A percentile compares a stretch with the other conserved stretches of the same genome.
phyloP scores from a whole-genome alignment of 2,113 vertebrate species.

The Nicator chloris region DNA sequence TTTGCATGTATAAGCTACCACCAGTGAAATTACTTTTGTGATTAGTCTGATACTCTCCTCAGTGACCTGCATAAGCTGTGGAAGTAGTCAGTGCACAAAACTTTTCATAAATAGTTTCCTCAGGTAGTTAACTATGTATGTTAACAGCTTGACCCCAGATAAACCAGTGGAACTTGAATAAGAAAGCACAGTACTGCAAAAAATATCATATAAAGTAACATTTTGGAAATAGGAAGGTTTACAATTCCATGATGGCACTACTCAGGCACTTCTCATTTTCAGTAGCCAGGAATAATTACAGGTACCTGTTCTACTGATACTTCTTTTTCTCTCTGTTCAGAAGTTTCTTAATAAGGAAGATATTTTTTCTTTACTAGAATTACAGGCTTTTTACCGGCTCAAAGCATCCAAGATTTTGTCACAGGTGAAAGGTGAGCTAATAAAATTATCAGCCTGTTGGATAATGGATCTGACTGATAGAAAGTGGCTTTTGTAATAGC shows the following conservation, averaged over 20 bases:
- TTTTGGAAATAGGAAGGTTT: background rate
- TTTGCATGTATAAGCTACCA: background rate
- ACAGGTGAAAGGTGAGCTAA: background rate
- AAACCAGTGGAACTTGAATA: background rate
- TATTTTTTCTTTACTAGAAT: background rate
- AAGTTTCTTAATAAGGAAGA: background rate
- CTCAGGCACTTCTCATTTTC: background rate
- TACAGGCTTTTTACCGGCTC: background rate
- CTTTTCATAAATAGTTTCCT: background rate
- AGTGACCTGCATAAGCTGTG: background rate
- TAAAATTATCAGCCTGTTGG: background rate
- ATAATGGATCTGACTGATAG: background rate
- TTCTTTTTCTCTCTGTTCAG: background rate
- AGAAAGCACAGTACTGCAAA: background rate
- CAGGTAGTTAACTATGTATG: background rate
- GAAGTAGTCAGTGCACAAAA: background rate
- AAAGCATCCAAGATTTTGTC: background rate
- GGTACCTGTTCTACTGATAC: background rate
- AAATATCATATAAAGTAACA: background rate
- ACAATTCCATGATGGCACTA: background rate
- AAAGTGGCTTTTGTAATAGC: background rate
- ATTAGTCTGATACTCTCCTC: background rate
- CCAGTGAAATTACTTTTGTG: background rate
- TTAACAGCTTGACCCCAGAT: background rate
- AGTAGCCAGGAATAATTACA: background rate